Base-by-base conservation (phyloP, 2,888 invertebrate species). In the Stenolophus ochropezus region DNA sequence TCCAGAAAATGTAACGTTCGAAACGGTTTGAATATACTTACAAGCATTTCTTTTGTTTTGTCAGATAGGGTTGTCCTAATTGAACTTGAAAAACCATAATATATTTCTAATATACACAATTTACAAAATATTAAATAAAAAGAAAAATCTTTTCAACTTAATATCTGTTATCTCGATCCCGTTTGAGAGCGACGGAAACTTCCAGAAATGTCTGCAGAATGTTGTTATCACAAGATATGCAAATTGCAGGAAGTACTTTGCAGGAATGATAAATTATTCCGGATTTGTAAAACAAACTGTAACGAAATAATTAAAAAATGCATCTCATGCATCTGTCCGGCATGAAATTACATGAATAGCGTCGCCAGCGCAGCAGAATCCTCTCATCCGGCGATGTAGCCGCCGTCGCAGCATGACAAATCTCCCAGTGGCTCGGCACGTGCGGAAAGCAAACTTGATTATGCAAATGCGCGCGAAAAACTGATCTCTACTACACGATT, bases 371-470 rank as follows among this genome's bases (percentile, higher is more conserved):
- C 8, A 56, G 8, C 56, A 65, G 27, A 65, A 18, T 65, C 8
- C 42, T 18, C n/a, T n/a, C n/a, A n/a, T 16, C n/a, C 69, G 3
- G 6, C 42, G 27, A 25, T n/a, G n/a, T 58, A 42, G 11, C 11
- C 33, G n/a, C 11, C 33, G 33, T 42, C 33, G 51, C 21, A 53
- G 56, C 51, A 75, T 75, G 25, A 53, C 75, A 75, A 75, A 75
- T 53, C 33, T 75, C 53, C 23, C 75, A 21, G n/a, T 53, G 53
- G 11, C 21, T 20, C 25, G 53, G 18, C 75, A 75, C 75, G 27
- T 75, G 75, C 51, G 16, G 51, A 74, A 51, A 51, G 18, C 16
- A 75, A 75, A 75, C 53, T 75, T 49, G 53, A 75, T 53, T 75
- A 75, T 75, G 75, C 27, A 75, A 75, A 75, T 75, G 21, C 25